phyloP scores from a whole-genome alignment of 2,113 vertebrate species.

The Numenius arquata region DNA sequence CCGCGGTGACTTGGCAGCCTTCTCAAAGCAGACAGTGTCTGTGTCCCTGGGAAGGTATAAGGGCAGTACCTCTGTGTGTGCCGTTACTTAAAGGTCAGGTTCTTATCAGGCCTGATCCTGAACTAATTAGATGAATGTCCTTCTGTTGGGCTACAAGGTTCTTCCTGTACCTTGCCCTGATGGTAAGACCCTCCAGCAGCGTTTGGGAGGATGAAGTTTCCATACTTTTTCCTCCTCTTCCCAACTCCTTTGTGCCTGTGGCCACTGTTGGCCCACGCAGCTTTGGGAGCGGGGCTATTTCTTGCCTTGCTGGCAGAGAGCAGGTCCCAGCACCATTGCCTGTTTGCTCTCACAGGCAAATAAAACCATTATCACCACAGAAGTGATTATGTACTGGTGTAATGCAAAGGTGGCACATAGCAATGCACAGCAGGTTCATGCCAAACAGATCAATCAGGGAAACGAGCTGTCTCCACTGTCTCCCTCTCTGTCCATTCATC shows the following conservation, averaged over 20 bases:
- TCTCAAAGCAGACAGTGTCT: not conserved
- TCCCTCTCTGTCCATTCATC: not conserved
- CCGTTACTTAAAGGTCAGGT: not conserved
- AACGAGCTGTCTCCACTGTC: not conserved
- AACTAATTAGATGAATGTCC: not conserved
- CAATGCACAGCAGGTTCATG: rapidly evolving
- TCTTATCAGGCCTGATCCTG: not conserved
- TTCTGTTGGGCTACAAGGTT: not conserved
- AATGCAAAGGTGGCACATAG: not conserved
- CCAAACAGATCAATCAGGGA: not conserved
- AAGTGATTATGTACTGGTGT: not conserved
- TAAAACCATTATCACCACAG: not conserved
- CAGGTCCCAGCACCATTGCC: not conserved
- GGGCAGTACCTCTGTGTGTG: not conserved
- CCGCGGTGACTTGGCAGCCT: not conserved
- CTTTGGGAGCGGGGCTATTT: not conserved
- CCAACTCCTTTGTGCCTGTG: not conserved
- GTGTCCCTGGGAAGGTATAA: not conserved
- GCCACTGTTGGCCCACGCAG: not conserved
- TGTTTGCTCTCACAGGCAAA: not conserved
- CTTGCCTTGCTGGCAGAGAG: not conserved
- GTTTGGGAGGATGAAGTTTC: not conserved
- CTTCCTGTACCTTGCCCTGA: not conserved
- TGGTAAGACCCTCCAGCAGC: not conserved
- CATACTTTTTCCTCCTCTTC: not conserved